Conservation (phyloP, 2,113 vertebrate species). For the Gyps fulvus region DNA sequence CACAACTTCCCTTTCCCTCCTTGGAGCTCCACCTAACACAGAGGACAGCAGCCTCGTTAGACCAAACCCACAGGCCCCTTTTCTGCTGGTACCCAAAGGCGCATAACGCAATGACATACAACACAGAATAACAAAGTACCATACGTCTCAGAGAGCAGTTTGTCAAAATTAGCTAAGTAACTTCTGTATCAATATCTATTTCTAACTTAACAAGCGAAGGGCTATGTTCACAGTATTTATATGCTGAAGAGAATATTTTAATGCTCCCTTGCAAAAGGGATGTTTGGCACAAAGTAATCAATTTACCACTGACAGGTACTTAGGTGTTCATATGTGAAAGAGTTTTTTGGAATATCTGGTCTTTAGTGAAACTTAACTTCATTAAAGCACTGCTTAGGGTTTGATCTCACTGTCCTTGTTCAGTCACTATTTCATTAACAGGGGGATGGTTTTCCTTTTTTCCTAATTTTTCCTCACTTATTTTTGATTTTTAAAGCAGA, state of each 20-base stretch:
- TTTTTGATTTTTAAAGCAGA: not conserved
- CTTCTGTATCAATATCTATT: not conserved
- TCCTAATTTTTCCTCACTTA: not conserved
- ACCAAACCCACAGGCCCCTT: not conserved
- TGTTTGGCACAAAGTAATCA: not conserved
- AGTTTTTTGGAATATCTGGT: not conserved
- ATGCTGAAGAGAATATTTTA: not conserved
- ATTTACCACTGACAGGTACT: not conserved
- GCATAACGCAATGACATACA: fast-evolving
- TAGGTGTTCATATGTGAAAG: not conserved
- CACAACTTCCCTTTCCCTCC: not conserved
- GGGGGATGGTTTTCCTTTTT: not conserved
- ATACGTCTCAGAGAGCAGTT: not conserved
- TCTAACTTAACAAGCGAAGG: not conserved
- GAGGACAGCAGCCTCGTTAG: not conserved
- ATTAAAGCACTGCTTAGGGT: not conserved
- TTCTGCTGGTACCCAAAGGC: not conserved
- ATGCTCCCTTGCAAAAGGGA: not conserved
- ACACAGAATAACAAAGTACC: not conserved
- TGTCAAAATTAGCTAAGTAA: not conserved
- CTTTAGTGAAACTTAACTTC: not conserved
- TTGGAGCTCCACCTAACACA: not conserved
- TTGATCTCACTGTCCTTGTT: not conserved
- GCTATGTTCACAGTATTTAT: not conserved
- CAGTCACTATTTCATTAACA: not conserved